Base-by-base conservation (phyloP, 2,797 vertebrate species). In the Tragopan temminckii region DNA sequence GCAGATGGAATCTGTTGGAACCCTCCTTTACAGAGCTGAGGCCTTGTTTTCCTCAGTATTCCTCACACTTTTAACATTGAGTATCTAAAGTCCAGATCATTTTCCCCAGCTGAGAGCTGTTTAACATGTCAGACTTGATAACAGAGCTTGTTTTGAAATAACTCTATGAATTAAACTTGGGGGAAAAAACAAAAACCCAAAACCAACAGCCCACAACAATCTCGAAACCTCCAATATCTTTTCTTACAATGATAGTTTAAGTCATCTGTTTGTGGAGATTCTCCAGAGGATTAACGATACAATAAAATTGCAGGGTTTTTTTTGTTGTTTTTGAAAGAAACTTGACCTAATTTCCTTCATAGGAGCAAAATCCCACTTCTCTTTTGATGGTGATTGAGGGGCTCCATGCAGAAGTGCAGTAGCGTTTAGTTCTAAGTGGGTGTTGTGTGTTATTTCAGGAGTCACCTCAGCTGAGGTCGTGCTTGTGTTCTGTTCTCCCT, bases 381-480 rank as follows among this genome's bases (percentile, higher is more conserved):
- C 31, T 77, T 21, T 13, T 11, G 21, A 3, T 61, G 40, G 15
- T 33, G 8, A 21, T 25, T 7, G 40, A 53, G 40, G 42, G 64
- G 77, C 43, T 58, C 53, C 3, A 6, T 29, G 23, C 15, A 42
- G 16, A 75, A 82, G 63, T 25, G 16, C 13, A 74, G 35, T 33
- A 17, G 18, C 2, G 0, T 12, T 42, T 33, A 23, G 11, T 36
- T 80, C 8, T 52, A 16, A 23, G 11, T 62, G 52, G 18, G 5
- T 4, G 0, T 25, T 61, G 13, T 9, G 1, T 46, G 24, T n/a
- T 58, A 25, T 29, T 66, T 68, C 31, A 13, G 2, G 53, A 53
- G 16, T 50, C 0, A 0, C 2, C 38, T 94, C 29, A 48, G 31
- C 16, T 50, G 64, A 12, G 14, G 14, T 25, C 11, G 2, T 71